These are phyloP conservation scores for Barypeithes pellucidus DNA, from an alignment of 2,888 invertebrate genomes.

Conservation along the genomic window DNA sequence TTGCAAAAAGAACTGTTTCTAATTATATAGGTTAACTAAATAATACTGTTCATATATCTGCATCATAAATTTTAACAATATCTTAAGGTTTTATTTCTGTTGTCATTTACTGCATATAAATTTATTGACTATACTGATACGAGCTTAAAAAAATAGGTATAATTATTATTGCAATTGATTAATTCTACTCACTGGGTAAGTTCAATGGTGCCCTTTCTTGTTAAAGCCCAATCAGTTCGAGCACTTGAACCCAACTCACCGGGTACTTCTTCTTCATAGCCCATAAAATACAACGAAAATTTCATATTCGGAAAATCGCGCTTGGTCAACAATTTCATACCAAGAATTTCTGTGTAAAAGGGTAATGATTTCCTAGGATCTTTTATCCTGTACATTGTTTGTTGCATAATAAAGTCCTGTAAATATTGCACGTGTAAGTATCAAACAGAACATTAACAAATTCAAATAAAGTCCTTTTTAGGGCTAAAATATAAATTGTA, in stretches of 20 bases:
- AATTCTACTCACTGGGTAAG: conserved; percentile 86
- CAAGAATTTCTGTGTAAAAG: conserved; percentile 92
- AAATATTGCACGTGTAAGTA: conserved; percentile 1
- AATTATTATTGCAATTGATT: no score
- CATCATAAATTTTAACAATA: no score
- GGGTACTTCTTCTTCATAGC: conserved; percentile 89
- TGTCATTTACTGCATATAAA: no score
- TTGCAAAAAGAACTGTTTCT: no score
- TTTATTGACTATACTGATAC: no score
- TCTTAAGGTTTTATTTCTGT: no score
- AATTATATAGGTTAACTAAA: no score
- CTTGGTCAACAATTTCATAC: conserved; percentile 92
- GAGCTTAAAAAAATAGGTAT: no score
- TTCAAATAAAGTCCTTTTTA: no score
- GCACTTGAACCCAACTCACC: conserved; percentile 76
- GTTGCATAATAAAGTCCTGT: conserved; percentile 94
- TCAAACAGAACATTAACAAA: no score
- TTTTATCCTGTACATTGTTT: conserved; percentile 97
- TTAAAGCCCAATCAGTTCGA: conserved; percentile 84
- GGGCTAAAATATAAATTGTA: no score
- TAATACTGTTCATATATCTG: no score
- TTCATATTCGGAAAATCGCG: conserved; percentile 91
- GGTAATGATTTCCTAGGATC: conserved; percentile 90
- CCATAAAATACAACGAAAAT: conserved; percentile 94
- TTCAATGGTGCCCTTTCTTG: conserved; percentile 90